These are phyloP conservation scores for Aspidoscelis tigris DNA, from an alignment of 2,113 vertebrate genomes.

Conservation along the genomic window DNA sequence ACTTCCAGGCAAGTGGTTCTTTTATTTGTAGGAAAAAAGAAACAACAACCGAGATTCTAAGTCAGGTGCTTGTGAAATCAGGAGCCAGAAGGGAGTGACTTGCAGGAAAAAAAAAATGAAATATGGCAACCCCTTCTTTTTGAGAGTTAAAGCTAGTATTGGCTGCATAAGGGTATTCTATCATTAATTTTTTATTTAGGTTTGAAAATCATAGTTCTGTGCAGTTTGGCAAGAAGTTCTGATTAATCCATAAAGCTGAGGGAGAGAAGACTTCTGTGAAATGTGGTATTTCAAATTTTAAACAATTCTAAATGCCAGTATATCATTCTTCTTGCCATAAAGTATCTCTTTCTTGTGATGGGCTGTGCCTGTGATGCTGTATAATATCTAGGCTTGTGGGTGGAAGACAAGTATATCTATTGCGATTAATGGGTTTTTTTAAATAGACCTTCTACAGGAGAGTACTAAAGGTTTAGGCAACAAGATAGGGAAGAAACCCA, in stretches of 20 bases:
- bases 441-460: conserved; percentile 25
- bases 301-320: conserved; percentile 56
- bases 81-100: neutral
- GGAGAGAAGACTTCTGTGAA: neutral
- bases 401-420: conserved; percentile 33
- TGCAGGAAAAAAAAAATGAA: neutral
- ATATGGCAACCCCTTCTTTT: too few species aligned
- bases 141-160: too few species aligned
- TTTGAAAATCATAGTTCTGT: neutral
- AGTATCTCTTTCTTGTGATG: conserved; percentile 43
- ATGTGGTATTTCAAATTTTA: neutral
- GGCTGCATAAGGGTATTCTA: neutral
- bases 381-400: conserved; percentile 50
- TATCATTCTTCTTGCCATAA: conserved; percentile 49
- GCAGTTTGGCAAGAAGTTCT: too few species aligned
- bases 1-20: too few species aligned
- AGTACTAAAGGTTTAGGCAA: neutral
- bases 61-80: too few species aligned
- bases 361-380: conserved; percentile 4
- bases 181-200: conserved; percentile 26
- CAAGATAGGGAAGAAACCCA: neutral
- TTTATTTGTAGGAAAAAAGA: neutral
- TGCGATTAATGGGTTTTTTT: conserved; percentile 46
- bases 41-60: neutral
- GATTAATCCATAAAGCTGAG: neutral